A percentile compares a stretch with the other conserved stretches of the same genome.
These are phyloP conservation scores for Lasius fuliginosus DNA, from an alignment of 2,888 invertebrate genomes.

Conservation along the genomic window DNA sequence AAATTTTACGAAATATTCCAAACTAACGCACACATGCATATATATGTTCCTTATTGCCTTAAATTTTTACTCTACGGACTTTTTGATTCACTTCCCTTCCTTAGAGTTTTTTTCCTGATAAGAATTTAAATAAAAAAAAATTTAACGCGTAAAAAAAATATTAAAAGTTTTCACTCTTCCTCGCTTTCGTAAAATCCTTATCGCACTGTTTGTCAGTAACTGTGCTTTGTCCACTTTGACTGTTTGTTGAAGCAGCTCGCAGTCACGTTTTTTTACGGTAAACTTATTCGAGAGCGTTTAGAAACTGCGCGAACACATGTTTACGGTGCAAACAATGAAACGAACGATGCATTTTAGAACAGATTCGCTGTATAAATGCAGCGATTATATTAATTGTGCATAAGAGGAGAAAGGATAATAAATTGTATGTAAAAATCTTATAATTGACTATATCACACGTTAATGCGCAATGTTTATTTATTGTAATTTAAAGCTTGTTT, in stretches of 20 bases:
- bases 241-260: conserved; percentile 10
- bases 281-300: conserved; percentile 15
- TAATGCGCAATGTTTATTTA: conserved; percentile 1
- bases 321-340: conserved; percentile 5
- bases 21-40: not conserved
- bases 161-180: not conserved
- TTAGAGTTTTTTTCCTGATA: not conserved
- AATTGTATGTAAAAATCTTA: not conserved
- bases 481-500: not conserved
- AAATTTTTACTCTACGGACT: not conserved
- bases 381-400: not conserved
- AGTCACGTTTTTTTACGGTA: conserved; percentile 22
- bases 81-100: not conserved
- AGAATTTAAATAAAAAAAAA: not conserved
- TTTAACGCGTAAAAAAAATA: not conserved
- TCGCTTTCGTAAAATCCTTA: conserved; percentile 9
- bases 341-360: conserved; percentile 5
- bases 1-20: not conserved
- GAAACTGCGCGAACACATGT: conserved; percentile 1
- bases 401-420: not conserved
- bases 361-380: not conserved
- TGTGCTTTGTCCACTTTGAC: not conserved
- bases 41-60: not conserved
- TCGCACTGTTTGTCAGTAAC: conserved; percentile 19
- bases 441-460: not conserved